Conservation (phyloP, 2,113 vertebrate genomes). For the Salvelinus fontinalis region DNA sequence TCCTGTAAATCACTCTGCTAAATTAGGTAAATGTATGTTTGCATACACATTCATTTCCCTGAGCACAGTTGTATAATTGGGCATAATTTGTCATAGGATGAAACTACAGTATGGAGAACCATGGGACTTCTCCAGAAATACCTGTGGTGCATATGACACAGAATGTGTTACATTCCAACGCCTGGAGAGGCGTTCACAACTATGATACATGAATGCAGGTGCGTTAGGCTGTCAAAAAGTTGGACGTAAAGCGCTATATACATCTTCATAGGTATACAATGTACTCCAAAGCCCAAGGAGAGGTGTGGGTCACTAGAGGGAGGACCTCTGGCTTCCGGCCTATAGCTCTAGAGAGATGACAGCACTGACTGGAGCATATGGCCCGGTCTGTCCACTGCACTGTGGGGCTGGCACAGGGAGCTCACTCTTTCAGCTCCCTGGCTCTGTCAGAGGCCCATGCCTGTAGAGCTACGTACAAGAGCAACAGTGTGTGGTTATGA, state of each 20-base stretch:
- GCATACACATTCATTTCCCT: not conserved
- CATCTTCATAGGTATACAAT: no score
- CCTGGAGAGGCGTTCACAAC: not conserved
- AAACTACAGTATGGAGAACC: not conserved
- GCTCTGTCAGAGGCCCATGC: no score
- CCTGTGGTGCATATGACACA: not conserved
- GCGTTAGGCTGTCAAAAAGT: not conserved
- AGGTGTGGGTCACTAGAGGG: constrained; percentile 10
- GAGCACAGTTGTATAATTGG: not conserved
- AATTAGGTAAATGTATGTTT: not conserved
- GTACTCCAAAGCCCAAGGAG: not conserved
- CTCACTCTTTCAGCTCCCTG: not conserved
- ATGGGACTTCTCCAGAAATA: not conserved
- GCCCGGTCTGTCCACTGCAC: not conserved
- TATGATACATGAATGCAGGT: not conserved
- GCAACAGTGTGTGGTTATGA: not conserved
- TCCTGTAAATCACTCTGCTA: not conserved
- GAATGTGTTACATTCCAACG: not conserved
- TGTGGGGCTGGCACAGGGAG: not conserved
- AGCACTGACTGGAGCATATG: constrained; percentile 16
- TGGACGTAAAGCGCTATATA: no score
- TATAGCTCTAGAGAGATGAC: constrained; percentile 33
- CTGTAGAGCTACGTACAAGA: no score
- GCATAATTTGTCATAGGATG: not conserved
- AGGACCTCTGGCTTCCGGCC: constrained; percentile 49